Base-by-base conservation (phyloP, 2,113 vertebrate species). In the Oryzias javanicus region DNA sequence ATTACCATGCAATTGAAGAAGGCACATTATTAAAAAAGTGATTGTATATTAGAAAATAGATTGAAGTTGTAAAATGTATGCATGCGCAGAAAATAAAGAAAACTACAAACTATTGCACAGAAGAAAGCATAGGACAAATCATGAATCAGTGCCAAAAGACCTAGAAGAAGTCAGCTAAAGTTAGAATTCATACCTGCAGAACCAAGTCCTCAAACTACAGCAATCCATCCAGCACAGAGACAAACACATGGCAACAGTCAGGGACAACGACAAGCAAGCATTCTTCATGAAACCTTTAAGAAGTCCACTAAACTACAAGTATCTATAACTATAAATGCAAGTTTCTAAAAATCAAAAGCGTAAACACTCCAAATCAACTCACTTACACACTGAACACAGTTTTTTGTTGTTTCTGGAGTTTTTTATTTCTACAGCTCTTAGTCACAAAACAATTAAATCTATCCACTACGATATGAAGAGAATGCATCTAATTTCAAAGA, bases 201-300 rank as follows among this genome's bases (percentile, higher is more conserved):
- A 92, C 82, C 90, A 94, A 91, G 82, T 92, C 93, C 74, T 90
- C 84, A 83, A 90, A 91, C 95, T 96, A 93, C 57, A 86, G 80
- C 62, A 86, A 88, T 84, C 78, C 87, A 52, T 72, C 79, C 72
- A 70, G 75, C 41, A 78, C 53, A 76, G 84, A 67, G 65, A 72
- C 78, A 86, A 83, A 51, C 73, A 82, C 44, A 88, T 70, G 55
- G 67, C 55, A 86, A 81, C 75, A 47, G 71, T 83, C 76, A 85
- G 82, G 63, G 61, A 79, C 58, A 69, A 42, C 64, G 49, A 27
- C 35, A 84, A 69, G 67, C 47, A 83, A 66, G 40, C 67, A 77
- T 35, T 66, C 63, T 66, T 63, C 68, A 83, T 45, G 74, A 25
- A 73, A 70, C 24, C 40, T 53, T 25, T 55, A 27, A 74, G 42